Conservation (phyloP, 2,113 vertebrate genomes). For the Mesoclemmys tuberculata region DNA sequence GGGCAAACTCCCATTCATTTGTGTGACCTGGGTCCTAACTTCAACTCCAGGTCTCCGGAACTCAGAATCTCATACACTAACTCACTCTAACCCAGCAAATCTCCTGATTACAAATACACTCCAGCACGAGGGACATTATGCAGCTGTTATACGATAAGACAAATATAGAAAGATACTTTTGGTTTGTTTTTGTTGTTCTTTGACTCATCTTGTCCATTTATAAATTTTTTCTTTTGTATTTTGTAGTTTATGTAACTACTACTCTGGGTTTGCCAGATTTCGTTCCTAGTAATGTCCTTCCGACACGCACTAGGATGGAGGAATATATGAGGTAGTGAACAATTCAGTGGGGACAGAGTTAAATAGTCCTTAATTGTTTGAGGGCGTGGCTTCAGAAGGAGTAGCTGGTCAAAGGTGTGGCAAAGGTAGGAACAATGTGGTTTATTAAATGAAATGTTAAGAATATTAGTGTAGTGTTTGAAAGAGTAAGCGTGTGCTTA, state of each 20-base stretch:
- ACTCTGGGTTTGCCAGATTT: not conserved
- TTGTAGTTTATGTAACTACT: rapidly evolving
- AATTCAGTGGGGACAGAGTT: not conserved
- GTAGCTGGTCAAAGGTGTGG: not conserved
- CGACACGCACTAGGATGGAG: rapidly evolving
- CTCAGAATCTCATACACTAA: not conserved
- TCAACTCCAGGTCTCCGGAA: not conserved
- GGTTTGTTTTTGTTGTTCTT: not conserved
- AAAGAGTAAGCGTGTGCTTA: not conserved
- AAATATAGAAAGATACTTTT: not conserved
- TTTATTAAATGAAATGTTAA: not conserved
- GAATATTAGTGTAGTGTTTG: not conserved
- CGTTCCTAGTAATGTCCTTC: not conserved
- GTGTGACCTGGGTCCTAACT: not conserved
- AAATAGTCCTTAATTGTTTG: not conserved
- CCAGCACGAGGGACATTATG: not conserved
- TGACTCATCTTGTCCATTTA: not conserved
- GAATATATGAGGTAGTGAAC: rapidly evolving
- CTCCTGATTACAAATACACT: not conserved
- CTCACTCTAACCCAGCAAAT: not conserved
- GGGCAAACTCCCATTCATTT: slow-evolving; percentile 19
- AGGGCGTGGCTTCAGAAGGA: not conserved
- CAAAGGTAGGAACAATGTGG: not conserved
- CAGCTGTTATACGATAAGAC: not conserved
- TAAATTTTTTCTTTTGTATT: not conserved